These are phyloP conservation scores for Aurelia coerulea DNA, from an alignment of 30 jellyfish, hydroid and myxozoan species.

Conservation along the genomic window DNA sequence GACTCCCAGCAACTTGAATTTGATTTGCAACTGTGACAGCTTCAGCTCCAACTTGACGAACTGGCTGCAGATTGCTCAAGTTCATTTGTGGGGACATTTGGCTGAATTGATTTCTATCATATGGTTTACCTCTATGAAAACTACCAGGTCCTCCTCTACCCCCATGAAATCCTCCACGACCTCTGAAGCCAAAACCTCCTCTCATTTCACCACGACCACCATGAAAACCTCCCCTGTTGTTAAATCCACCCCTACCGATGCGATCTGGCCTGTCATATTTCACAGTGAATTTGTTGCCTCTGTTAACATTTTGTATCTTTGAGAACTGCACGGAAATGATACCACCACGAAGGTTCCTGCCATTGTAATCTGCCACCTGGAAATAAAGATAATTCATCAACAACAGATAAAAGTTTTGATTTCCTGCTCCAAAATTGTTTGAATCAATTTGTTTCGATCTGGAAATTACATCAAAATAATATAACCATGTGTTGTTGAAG, in stretches of 20 bases:
- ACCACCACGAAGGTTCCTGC: constrained; percentile 52
- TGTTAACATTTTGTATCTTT: constrained; percentile 49
- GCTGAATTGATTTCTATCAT: constrained; percentile 41
- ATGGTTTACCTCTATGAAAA: constrained; percentile 60
- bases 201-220: constrained; percentile 22
- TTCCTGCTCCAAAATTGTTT: no score
- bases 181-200: constrained; percentile 18
- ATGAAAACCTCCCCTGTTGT: constrained; percentile 37
- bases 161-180: constrained; percentile 60
- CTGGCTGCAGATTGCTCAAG: constrained; percentile 37
- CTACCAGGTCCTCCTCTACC: constrained; percentile 55
- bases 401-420: no score
- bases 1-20: constrained; percentile 9
- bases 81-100: constrained; percentile 1
- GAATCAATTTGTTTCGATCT: no score
- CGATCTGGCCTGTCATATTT: constrained; percentile 42
- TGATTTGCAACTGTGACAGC: neutral
- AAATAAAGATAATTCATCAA: neutral
- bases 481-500: no score
- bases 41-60: constrained; percentile 30
- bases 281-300: constrained; percentile 48
- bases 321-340: constrained; percentile 68
- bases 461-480: no score
- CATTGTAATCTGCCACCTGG: constrained; percentile 61
- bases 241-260: constrained; percentile 36